phyloP scores from a whole-genome alignment of 2,888 invertebrate species.

The Pachycephus smyrnensis region DNA sequence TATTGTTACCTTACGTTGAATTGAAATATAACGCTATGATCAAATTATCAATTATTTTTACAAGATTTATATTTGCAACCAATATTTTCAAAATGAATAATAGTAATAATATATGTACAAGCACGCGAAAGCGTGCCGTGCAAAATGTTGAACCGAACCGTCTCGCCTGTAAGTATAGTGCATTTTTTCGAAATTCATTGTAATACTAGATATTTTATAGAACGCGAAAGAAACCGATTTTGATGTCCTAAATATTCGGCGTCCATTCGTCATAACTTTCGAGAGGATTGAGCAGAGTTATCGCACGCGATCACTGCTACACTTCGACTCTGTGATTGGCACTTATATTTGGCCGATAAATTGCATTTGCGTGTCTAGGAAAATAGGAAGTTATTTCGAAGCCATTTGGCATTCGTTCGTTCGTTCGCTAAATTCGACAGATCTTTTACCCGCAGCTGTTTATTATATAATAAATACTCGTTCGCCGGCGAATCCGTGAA shows the following conservation, averaged over 20 bases:
- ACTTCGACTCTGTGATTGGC: background rate
- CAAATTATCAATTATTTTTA: no score
- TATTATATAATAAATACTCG: background rate
- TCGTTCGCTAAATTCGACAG: background rate
- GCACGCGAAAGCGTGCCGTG: background rate
- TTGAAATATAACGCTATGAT: background rate
- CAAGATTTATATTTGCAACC: no score
- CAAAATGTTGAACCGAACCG: background rate
- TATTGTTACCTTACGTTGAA: background rate
- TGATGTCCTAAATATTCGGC: background rate
- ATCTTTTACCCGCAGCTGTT: background rate
- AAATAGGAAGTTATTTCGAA: background rate
- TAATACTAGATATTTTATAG: background rate
- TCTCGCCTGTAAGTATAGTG: background rate
- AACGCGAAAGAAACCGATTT: background rate
- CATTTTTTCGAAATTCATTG: background rate
- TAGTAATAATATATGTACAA: no score
- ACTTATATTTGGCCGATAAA: constrained; percentile 2
- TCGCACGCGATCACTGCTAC: background rate
- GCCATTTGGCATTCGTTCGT: background rate
- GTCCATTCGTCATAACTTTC: background rate
- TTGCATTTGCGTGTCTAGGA: constrained; percentile 3
- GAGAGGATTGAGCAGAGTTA: background rate
- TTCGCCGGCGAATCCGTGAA: background rate
- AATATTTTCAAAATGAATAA: no score